Percentiles rank a stretch among this genome's conserved stretches.
These are phyloP conservation scores for Plotosus lineatus DNA, from an alignment of 2,113 vertebrate genomes.

Conservation along the genomic window DNA sequence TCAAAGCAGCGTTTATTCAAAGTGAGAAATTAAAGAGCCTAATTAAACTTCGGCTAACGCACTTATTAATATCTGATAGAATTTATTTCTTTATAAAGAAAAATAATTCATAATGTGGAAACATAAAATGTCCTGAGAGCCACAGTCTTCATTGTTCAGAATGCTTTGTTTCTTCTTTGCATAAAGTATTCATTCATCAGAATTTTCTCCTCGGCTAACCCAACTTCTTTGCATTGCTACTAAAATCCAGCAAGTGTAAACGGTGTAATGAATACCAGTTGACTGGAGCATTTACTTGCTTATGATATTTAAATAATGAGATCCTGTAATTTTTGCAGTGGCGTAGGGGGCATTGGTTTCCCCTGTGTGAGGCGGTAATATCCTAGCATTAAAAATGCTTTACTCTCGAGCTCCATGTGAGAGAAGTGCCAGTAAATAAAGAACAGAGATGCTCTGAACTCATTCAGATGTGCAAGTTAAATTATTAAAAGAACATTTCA, in stretches of 20 bases:
- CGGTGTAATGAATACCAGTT: neutral
- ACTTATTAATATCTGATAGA: neutral
- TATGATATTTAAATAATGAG: conserved; percentile 3
- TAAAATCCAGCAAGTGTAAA: neutral
- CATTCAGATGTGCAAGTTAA: neutral
- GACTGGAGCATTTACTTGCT: neutral
- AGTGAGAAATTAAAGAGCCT: neutral
- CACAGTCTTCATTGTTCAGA: neutral
- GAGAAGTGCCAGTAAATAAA: conserved; percentile 20
- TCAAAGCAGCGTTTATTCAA: neutral
- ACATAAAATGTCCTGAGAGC: neutral
- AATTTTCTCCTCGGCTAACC: neutral
- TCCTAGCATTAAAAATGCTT: conserved; percentile 11
- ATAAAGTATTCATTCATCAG: neutral
- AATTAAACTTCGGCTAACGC: neutral
- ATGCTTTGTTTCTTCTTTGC: neutral
- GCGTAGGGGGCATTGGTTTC: neutral
- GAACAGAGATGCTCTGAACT: conserved; percentile 33
- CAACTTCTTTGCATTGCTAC: neutral
- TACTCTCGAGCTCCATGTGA: conserved; percentile 9
- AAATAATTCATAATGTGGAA: neutral
- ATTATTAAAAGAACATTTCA: conserved; percentile 46
- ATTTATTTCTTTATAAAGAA: neutral
- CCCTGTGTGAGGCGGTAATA: neutral
- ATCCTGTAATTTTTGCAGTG: neutral